These are phyloP conservation scores for Exocentrus adspersus DNA, from an alignment of 2,888 invertebrate genomes.

Conservation along the genomic window DNA sequence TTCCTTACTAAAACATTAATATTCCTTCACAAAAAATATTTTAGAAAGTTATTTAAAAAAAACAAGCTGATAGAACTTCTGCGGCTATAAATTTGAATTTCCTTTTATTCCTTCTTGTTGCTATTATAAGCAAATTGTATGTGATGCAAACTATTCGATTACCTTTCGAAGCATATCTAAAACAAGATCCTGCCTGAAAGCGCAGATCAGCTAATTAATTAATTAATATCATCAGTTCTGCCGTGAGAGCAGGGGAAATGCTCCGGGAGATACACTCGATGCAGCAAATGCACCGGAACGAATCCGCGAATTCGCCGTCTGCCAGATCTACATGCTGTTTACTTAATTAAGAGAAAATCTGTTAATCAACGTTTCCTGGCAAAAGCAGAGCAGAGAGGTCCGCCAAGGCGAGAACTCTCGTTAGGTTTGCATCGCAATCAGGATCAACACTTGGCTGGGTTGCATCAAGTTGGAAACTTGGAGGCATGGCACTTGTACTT, in stretches of 20 bases:
- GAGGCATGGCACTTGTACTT: slow-evolving; percentile 4
- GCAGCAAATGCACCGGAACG: slow-evolving; percentile 1
- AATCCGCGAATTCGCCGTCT: neutral
- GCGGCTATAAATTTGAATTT: too few species aligned
- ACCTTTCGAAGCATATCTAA: too few species aligned
- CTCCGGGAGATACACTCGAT: neutral
- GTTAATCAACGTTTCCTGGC: slow-evolving; percentile 20
- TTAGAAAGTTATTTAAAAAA: too few species aligned
- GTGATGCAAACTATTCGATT: too few species aligned
- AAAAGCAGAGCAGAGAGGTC: slow-evolving; percentile 16
- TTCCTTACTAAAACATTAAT: too few species aligned
- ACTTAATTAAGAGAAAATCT: slow-evolving; percentile 23
- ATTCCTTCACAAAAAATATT: too few species aligned
- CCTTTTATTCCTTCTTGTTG: too few species aligned
- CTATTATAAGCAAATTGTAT: too few species aligned
- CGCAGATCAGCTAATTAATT: neutral
- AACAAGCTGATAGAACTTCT: too few species aligned
- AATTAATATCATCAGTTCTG: neutral
- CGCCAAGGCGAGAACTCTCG: slow-evolving; percentile 21
- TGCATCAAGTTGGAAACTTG: slow-evolving; percentile 9
- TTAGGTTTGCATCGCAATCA: slow-evolving; percentile 36
- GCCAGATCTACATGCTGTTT: slow-evolving; percentile 18
- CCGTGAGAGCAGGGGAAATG: neutral
- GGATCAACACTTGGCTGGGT: slow-evolving; percentile 39
- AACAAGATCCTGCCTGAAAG: neutral